Evolutionary conservation across 2,888 invertebrate species (phyloP).

Genomic region (Pocota personata): DNA sequence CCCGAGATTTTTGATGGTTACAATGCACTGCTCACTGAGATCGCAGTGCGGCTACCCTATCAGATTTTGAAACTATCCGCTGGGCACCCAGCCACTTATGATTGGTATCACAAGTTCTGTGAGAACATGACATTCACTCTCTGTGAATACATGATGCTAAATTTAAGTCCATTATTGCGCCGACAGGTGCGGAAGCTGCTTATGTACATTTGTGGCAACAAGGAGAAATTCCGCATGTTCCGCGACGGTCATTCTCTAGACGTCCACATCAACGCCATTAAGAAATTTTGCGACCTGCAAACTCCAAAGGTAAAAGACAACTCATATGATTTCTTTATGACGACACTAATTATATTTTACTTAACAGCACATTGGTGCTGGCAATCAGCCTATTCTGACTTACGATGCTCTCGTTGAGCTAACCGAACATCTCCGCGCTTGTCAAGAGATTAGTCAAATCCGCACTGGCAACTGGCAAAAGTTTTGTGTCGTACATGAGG

Average conservation of each 20-base stretch:
- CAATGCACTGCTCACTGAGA: constrained; percentile 96
- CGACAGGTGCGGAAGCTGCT: constrained; percentile 96
- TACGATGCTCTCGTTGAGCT: constrained; percentile 97
- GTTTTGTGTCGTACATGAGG: constrained; percentile 89
- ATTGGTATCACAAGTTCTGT: constrained; percentile 87
- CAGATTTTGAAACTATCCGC: constrained; percentile 86
- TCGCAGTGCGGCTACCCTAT: constrained; percentile 96
- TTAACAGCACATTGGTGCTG: constrained; percentile 71
- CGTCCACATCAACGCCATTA: constrained; percentile 91
- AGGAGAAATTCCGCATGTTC: constrained; percentile 96
- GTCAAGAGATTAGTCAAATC: constrained; percentile 95
- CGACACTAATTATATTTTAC: not conserved
- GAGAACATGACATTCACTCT: constrained; percentile 86
- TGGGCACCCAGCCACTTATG: constrained; percentile 81
- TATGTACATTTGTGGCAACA: constrained; percentile 95
- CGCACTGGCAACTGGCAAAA: constrained; percentile 98
- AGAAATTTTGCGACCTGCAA: constrained; percentile 81
- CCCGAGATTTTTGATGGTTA: constrained; percentile 97
- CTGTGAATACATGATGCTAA: constrained; percentile 97
- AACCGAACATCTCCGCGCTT: constrained; percentile 97
- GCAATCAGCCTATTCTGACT: constrained; percentile 84
- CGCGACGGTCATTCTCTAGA: constrained; percentile 96
- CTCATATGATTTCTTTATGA: not conserved
- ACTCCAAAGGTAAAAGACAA: constrained; percentile 78
- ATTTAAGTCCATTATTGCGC: constrained; percentile 88